Base-by-base conservation (phyloP, 2,888 invertebrate species). In the Drosophila lutescens region DNA sequence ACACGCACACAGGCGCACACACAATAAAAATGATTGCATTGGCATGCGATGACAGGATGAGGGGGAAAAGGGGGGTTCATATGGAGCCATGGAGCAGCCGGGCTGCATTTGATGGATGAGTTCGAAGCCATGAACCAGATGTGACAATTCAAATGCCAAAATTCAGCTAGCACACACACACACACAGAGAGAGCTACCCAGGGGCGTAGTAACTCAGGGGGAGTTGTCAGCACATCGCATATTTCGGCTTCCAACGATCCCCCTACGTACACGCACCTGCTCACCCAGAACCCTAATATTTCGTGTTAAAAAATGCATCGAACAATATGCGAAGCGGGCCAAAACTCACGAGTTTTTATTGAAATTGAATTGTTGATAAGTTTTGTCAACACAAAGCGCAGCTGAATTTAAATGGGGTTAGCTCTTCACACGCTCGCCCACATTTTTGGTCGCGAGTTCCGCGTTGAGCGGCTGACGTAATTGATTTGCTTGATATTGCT, bases 291-390 rank as follows among this genome's bases (percentile, higher is more conserved):
- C 69, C 17, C 50, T 47, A 76, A 74, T 47, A 51, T 71, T 58
- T 57, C 69, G 70, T 49, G 71, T 54, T 80, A 76, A 83, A 88
- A 85, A 89, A 87, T 88, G 83, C 85, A 89, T 61, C 49, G 80
- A 71, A 78, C 68, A 71, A 82, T 77, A 77, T 77, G 86, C 78
- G 84, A 74, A 68, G 68, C 68, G 73, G 68, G 70, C 26, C 57
- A 72, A 74, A 72, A 76, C 86, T 66, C 71, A 66, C 62, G 74
- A 71, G 88, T 88, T 86, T 82, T 84, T 89, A 86, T 89, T 89
- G 83, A 89, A 86, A 86, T 86, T 86, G 89, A 86, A 86, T 86
- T 88, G 85, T 88, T 86, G 85, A 86, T 86, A 89, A 86, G 85
- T 88, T 86, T 76, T 83, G 89, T 86, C 85, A 86, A 82, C 89